Base-by-base conservation (phyloP, 1,140 invertebrate species). In the Agraylea sexmaculata region DNA sequence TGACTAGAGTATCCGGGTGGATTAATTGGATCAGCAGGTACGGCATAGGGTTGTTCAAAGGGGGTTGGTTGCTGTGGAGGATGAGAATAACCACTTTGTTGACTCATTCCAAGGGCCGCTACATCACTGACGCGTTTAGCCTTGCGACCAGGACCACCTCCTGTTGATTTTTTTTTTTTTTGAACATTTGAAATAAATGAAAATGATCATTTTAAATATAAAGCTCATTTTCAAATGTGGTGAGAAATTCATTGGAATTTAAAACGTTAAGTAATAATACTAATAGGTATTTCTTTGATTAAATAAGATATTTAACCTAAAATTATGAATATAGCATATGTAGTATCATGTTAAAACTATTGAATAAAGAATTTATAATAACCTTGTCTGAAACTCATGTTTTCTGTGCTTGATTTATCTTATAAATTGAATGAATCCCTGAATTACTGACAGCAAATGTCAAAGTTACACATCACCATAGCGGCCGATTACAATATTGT, bases 81-180 rank as follows among this genome's bases (percentile, higher is more conserved):
- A n/a, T n/a, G n/a, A n/a, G n/a, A n/a, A n/a, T n/a, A n/a, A n/a
- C n/a, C n/a, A n/a, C n/a, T n/a, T n/a, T n/a, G n/a, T 40, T 63
- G 33, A 40, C 63, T 54, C 19, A 64, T 56, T 12, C 76, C 75
- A 71, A 78, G 71, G 2, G 73, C 70, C 37, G 70, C 70, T 7
- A 77, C 66, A 63, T 78, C 74, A 51, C 71, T 75, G 6, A 78
- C 74, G 6, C 73, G 60, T 54, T 77, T 75, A 0, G 69, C 57
- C 53, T 77, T 77, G 11, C 72, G 54, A 8, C 56, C 59, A 40
- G 54, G 47, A 22, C 59, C 62, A 33, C 38, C 38, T 40, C 8
- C 17, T 31, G 22, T 7, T 31, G 6, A 31, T 10, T 11, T 10
- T 31, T 31, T 6, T 31, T 6, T 13, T 6, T 8, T 6, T 8